Base-by-base conservation (phyloP, 2,797 vertebrate genomes). In the Oophaga sylvatica region DNA sequence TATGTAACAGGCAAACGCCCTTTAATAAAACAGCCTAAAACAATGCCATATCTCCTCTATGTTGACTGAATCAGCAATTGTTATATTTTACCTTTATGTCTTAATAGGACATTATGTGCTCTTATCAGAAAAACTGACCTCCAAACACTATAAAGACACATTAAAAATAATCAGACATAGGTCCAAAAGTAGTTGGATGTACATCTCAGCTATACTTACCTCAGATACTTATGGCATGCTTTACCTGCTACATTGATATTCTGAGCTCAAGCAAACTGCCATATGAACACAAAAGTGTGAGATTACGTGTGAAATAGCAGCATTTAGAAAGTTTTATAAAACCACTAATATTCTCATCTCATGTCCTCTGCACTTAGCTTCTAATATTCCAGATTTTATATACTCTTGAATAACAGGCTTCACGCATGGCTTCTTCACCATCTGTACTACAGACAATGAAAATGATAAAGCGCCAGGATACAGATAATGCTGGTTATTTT, bases 371-470 rank as follows among this genome's bases (percentile, higher is more conserved):
- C 17, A 19, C 60, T 57, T 57, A 77, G 62, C 57, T 91, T 89
- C 92, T 63, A 90, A 92, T 67, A 91, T 86, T 92, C 88, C 88
- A 93, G 87, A 85, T 93, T 91, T 91, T 79, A 86, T 85, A n/a
- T 90, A 91, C 81, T 90, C 17, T 91, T 81, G 87, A 91, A 91
- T 53, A 93, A 87, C 4, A 86, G 89, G 29, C 91, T 88, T 82
- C 90, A 91, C 87, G 90, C 85, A 70, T 91, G 87, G 62, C 85
- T 35, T 84, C 89, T 92, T 89, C 89, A 83, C 45, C 63, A 77
- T 68, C 82, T 90, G 84, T 1, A 87, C 78, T 89, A 86, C 87
- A 75, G 85, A 89, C 12, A 90, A 77, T 48, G 22, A 45, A 35
- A 91, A 68, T 60, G 26, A 35, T 9, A 67, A 63, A 81, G 76